Evolutionary conservation across 1,140 invertebrate genomes (phyloP), one percentile per base, ranked within the genome.

Genomic region (Formica exsecta): DNA sequence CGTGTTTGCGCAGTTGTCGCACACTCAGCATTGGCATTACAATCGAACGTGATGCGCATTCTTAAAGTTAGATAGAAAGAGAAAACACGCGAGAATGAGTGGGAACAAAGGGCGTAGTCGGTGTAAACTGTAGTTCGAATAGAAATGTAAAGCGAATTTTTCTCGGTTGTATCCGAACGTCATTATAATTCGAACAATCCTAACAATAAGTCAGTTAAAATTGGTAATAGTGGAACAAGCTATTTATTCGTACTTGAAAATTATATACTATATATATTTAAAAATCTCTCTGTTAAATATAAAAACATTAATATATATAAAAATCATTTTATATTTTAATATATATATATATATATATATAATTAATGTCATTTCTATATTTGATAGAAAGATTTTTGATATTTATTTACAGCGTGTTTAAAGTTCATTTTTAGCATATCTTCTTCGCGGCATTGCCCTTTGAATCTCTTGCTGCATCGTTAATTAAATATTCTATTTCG

Each of bases 1-100:
- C 68, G n/a, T 61, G 57, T 59, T 73, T 74, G 68, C 32, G 25
- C 68, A 44, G 25, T 73, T 62, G 79, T 74, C 25, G 38, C 41
- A 44, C 38, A 81, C 25, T 83, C 48, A 9, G 65, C 25, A 51
- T 19, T 19, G 51, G 59, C 66, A 13, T 9, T 29, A 48, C 2
- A 13, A 51, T 44, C 11, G 29, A 32, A 38, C 22, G n/a, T 41
- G 4, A 79, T 19, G 48, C 16, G 13, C n/a, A n/a, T 65, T n/a
- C 22, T 38, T 22, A 41, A 25, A 80, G 4, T 6, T 71, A 16
- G 38, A 59, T 36, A 36, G 19, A 64, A 62, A 44, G 36, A 8
- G n/a, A 51, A 76, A 38, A 64, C 0, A 41, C n/a, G 16, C 13
- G 25, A 75, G 9, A 62, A 19, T 6, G 38, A 44, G 16, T 11